These are phyloP conservation scores for Salvelinus namaycush DNA, from an alignment of 2,113 vertebrate species.

Conservation along the genomic window DNA sequence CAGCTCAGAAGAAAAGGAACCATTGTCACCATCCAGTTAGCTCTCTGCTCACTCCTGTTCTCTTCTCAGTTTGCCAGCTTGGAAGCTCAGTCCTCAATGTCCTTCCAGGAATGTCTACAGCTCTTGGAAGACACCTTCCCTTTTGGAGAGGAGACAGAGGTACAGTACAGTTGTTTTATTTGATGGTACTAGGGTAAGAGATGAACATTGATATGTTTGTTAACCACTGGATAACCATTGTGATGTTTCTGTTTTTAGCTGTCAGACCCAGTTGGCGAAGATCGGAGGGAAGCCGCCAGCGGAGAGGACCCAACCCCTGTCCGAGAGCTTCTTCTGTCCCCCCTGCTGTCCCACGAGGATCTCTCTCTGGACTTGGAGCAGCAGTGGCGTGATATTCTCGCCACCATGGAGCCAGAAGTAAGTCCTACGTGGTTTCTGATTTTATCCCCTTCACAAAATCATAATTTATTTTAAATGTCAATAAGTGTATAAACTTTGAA, in stretches of 20 bases:
- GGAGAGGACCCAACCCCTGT: slow-evolving; percentile 45
- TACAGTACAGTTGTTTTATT: slow-evolving; percentile 47
- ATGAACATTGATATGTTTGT: not conserved
- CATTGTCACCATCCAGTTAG: too few relatives aligned
- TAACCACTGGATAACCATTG: not conserved
- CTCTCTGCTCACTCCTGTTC: too few relatives aligned
- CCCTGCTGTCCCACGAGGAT: slow-evolving; percentile 71
- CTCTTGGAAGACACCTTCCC: slow-evolving; percentile 84
- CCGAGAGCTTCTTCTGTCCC: slow-evolving; percentile 68
- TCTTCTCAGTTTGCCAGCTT: slow-evolving; percentile 40
- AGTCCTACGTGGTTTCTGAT: not conserved
- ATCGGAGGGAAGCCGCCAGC: slow-evolving; percentile 56
- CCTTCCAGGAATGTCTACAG: slow-evolving; percentile 85
- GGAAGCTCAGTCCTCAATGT: slow-evolving; percentile 77
- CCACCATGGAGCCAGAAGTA: slow-evolving; percentile 93
- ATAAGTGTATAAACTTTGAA: not conserved
- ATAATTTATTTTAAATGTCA: not conserved
- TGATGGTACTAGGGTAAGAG: not conserved
- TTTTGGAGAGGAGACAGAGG: slow-evolving; percentile 78
- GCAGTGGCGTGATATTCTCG: slow-evolving; percentile 94
- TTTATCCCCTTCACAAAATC: too few relatives aligned
- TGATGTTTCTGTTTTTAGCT: slow-evolving; percentile 62
- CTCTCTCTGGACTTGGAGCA: slow-evolving; percentile 84
- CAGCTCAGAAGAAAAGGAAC: too few relatives aligned
- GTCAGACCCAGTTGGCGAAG: slow-evolving; percentile 60